phyloP scores from a whole-genome alignment of 2,113 vertebrate species.

The Poecilia latipinna region DNA sequence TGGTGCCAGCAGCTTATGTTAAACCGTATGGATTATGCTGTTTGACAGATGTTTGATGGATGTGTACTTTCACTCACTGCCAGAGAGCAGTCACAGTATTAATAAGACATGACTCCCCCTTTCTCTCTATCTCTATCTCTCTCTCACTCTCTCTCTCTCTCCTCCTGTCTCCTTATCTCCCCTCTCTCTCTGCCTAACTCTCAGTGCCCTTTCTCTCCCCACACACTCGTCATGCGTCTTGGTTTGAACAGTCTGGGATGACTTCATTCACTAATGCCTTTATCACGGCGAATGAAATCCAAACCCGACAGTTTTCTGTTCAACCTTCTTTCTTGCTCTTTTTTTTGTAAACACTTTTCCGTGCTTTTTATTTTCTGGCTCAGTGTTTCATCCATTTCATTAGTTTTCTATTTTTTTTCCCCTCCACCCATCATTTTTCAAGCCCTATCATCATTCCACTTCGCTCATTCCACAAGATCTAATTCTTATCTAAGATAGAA shows the following conservation, averaged over 20 bases:
- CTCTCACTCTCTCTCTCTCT: constrained; percentile 38
- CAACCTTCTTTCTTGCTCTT: neutral
- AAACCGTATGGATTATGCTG: constrained; percentile 81
- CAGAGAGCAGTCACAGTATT: constrained; percentile 66
- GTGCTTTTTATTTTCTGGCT: constrained; percentile 49
- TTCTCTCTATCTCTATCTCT: constrained; percentile 20
- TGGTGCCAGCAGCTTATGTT: constrained; percentile 75
- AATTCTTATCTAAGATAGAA: constrained; percentile 21
- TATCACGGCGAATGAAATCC: constrained; percentile 66
- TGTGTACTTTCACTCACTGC: constrained; percentile 71
- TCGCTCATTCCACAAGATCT: constrained; percentile 28
- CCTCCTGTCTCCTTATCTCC: constrained; percentile 56
- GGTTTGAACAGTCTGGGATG: constrained; percentile 54
- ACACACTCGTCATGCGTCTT: constrained; percentile 20
- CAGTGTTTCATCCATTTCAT: constrained; percentile 54
- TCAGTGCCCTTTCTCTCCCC: constrained; percentile 26
- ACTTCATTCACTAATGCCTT: constrained; percentile 62
- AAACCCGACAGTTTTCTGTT: constrained; percentile 42
- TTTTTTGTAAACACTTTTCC: constrained; percentile 9
- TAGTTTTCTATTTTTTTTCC: constrained; percentile 61
- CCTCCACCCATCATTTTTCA: constrained; percentile 54
- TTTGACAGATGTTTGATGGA: constrained; percentile 80
- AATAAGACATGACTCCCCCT: constrained; percentile 72
- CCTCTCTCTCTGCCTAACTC: constrained; percentile 19
- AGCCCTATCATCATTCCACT: constrained; percentile 59